Base-by-base conservation (phyloP, 35 echinoderm and acorn worm species). In the Lytechinus variegatus region DNA sequence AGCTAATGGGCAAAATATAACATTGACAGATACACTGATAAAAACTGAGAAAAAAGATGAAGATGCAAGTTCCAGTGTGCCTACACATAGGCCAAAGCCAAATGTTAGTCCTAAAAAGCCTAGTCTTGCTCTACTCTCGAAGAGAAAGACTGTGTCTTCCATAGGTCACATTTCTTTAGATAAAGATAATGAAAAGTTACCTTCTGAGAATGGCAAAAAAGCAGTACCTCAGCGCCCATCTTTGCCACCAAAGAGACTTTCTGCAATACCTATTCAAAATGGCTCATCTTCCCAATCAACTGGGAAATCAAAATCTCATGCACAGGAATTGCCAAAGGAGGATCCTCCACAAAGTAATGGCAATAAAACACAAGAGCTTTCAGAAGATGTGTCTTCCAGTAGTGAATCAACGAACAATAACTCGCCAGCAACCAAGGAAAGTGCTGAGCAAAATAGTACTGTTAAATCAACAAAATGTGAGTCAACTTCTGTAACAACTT, bases 241-340 rank as follows among this genome's bases (percentile, higher is more conserved):
- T 28, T 93, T 93, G 53, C 92, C 92, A 93, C 92, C 92, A 9
- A 93, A 93, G 92, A 93, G 54, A 93, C 52, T 55, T 28, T 93
- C 92, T 55, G 54, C 9, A 28, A 93, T 90, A 54, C 29, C 88
- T 27, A 16, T 44, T 90, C 52, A 9, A 8, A 14, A 44, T 10
- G 88, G 88, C 27, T 90, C 88, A 14, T 33, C 52, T 44, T 33
- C 88, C 3, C 33, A 54, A 90, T 12, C 13, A 14, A 54, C 88
- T 19, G 52, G 33, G 29, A 90, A 90, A 52, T 19, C 29, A 3
- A 90, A 90, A 54, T 44, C 88, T 12, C 28, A 3, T 52, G 16
- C 28, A 21, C 88, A 52, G 88, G 88, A 90, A 90, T 10, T 54
- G 6, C 11, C 88, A 33, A 52, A 52, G 88, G 28, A 44, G 52